Conservation (phyloP, 2,888 invertebrate genomes). For the Ceraclea dissimilis region DNA sequence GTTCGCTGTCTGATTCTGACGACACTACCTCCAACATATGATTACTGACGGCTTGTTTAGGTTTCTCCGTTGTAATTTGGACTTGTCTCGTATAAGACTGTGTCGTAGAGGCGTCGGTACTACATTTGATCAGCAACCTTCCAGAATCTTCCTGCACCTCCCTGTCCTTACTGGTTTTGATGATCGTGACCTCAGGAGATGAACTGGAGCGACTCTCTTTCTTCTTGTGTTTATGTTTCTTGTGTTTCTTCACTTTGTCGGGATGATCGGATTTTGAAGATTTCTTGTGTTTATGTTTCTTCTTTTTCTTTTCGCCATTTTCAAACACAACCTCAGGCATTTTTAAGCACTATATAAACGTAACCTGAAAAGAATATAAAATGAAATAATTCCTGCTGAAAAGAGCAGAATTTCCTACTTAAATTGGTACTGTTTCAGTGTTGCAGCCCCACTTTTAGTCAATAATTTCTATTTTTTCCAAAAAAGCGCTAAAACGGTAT, state of each 20-base stretch:
- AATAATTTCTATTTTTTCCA: too few relatives aligned
- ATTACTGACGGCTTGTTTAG: conserved; percentile 26
- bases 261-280: conserved; percentile 17
- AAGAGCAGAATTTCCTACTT: too few relatives aligned
- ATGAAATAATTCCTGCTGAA: too few relatives aligned
- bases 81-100: conserved; percentile 24
- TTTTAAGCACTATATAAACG: not conserved
- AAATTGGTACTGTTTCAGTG: too few relatives aligned
- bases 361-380: too few relatives aligned
- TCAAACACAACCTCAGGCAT: conserved; percentile 21
- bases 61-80: conserved; percentile 29
- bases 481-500: too few relatives aligned
- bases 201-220: conserved; percentile 40
- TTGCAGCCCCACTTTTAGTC: too few relatives aligned
- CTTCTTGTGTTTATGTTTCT: conserved; percentile 63
- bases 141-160: conserved; percentile 28
- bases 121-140: conserved; percentile 27
- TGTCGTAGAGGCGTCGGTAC: conserved; percentile 19
- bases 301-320: conserved; percentile 22
- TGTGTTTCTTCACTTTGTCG: conserved; percentile 44
- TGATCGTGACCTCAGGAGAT: conserved; percentile 38
- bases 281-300: conserved; percentile 21
- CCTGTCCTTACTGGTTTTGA: conserved; percentile 29
- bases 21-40: conserved; percentile 55
- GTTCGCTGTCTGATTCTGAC: conserved; percentile 60